Evolutionary conservation across 2,888 invertebrate genomes (phyloP).

Genomic region (Listrodromus nycthemerus): DNA sequence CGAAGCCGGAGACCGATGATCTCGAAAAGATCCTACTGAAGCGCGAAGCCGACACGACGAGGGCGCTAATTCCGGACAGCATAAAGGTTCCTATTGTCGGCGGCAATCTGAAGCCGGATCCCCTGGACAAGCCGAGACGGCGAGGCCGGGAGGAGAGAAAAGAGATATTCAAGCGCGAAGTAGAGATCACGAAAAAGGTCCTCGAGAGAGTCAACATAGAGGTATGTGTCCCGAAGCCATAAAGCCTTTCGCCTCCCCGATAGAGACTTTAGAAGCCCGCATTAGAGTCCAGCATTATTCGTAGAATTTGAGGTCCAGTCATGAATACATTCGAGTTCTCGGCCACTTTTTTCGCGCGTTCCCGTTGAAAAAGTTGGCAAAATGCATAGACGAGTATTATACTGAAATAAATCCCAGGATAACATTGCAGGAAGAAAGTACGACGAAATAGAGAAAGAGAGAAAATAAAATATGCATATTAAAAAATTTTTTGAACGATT

Average conservation of each 20-base stretch:
- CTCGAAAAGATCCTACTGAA: slow-evolving; percentile 87
- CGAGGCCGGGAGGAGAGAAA: slow-evolving; percentile 82
- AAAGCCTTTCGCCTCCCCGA: slow-evolving; percentile 5
- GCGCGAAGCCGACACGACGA: slow-evolving; percentile 88
- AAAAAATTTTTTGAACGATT: slow-evolving; percentile 18
- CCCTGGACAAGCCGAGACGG: slow-evolving; percentile 87
- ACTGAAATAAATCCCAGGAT: neutral
- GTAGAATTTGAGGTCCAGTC: slow-evolving; percentile 10
- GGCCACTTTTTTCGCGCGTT: neutral
- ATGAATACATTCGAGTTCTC: neutral
- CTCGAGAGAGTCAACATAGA: slow-evolving; percentile 82
- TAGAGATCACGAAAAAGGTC: slow-evolving; percentile 83
- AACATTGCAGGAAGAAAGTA: neutral
- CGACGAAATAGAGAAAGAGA: slow-evolving; percentile 1
- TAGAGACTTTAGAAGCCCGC: neutral
- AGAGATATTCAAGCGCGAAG: slow-evolving; percentile 83
- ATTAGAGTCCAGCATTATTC: slow-evolving; percentile 16
- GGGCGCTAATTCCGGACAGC: slow-evolving; percentile 88
- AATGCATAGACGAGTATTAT: neutral
- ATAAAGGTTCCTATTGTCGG: slow-evolving; percentile 85
- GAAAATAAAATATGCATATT: neutral
- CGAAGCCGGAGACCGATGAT: slow-evolving; percentile 86
- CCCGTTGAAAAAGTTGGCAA: neutral
- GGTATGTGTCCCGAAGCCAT: slow-evolving; percentile 70
- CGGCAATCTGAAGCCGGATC: slow-evolving; percentile 89